These are phyloP conservation scores for Gila orcuttii DNA, from an alignment of 2,113 vertebrate genomes.

Conservation along the genomic window DNA sequence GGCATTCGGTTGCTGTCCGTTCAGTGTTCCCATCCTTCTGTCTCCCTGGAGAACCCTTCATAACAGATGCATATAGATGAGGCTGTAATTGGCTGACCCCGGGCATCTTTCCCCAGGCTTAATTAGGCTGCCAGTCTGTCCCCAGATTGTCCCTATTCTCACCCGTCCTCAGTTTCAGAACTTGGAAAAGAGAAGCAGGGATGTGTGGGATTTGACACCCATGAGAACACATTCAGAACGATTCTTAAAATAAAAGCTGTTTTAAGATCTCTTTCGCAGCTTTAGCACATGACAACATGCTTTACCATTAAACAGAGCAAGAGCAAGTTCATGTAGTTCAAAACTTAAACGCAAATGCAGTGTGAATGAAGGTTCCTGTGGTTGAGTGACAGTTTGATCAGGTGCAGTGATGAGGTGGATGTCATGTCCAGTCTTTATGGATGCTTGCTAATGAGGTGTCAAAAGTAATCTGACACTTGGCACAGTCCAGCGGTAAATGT, in stretches of 20 bases:
- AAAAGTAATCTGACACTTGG: constrained; percentile 50
- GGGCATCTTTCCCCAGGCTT: constrained; percentile 51
- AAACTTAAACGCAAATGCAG: constrained; percentile 1
- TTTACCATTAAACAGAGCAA: constrained; percentile 14
- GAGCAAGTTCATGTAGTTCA: constrained; percentile 11
- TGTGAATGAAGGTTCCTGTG: constrained; percentile 16
- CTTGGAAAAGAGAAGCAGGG: constrained; percentile 19
- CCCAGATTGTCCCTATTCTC: constrained; percentile 44
- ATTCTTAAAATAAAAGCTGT: constrained; percentile 10
- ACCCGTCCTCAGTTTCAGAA: constrained; percentile 28
- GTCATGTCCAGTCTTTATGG: constrained; percentile 43
- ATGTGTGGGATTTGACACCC: constrained; percentile 39
- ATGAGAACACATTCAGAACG: neutral
- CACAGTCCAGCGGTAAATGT: constrained; percentile 37
- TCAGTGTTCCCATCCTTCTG: constrained; percentile 22
- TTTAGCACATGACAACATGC: neutral
- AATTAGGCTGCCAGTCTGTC: constrained; percentile 58
- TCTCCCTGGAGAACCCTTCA: constrained; percentile 47
- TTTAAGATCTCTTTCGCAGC: constrained; percentile 25
- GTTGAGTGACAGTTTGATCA: constrained; percentile 46
- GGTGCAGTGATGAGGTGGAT: constrained; percentile 50
- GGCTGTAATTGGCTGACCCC: constrained; percentile 62
- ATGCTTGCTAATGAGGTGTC: constrained; percentile 52
- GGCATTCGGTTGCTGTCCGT: constrained; percentile 17
- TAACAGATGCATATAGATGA: constrained; percentile 53